Conservation (phyloP, 2,888 invertebrate genomes). For the Netelia fuscicornis region DNA sequence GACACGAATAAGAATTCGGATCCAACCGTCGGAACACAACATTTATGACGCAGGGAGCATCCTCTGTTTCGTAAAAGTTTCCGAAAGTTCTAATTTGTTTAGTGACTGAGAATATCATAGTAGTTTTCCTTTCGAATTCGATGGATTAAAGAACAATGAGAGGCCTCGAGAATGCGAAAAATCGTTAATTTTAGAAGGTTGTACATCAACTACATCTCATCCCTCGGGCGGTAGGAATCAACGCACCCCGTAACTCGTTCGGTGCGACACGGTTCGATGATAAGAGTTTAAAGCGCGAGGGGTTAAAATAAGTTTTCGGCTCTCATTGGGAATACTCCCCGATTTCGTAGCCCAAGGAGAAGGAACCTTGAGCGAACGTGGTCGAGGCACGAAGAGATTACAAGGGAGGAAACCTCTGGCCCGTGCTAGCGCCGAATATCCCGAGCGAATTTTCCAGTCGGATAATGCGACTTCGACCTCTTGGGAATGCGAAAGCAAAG, state of each 20-base stretch:
- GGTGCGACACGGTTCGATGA: conserved; percentile 41
- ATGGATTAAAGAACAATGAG: not conserved
- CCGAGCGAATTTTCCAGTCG: conserved; percentile 50
- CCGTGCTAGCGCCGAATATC: conserved; percentile 27
- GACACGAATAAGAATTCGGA: not conserved
- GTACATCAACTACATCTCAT: conserved; percentile 12
- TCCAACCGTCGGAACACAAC: not conserved
- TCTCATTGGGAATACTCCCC: conserved; percentile 30
- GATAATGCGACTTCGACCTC: conserved; percentile 53
- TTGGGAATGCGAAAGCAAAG: conserved; percentile 23
- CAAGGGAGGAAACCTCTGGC: conserved; percentile 24
- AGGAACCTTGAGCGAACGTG: conserved; percentile 21
- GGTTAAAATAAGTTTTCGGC: conserved; percentile 46
- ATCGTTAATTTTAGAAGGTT: not conserved
- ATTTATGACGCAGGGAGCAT: not conserved
- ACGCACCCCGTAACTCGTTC: not conserved
- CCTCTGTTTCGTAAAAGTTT: not conserved
- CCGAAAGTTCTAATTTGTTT: not conserved
- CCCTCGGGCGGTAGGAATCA: conserved; percentile 6
- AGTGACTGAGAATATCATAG: not conserved
- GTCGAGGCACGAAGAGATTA: conserved; percentile 42
- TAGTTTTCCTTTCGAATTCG: not conserved
- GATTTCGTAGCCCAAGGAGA: conserved; percentile 28
- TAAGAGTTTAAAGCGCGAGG: conserved; percentile 44
- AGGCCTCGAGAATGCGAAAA: not conserved